phyloP scores from a whole-genome alignment of 2,888 invertebrate genomes.

The Argyresthia albistria region DNA sequence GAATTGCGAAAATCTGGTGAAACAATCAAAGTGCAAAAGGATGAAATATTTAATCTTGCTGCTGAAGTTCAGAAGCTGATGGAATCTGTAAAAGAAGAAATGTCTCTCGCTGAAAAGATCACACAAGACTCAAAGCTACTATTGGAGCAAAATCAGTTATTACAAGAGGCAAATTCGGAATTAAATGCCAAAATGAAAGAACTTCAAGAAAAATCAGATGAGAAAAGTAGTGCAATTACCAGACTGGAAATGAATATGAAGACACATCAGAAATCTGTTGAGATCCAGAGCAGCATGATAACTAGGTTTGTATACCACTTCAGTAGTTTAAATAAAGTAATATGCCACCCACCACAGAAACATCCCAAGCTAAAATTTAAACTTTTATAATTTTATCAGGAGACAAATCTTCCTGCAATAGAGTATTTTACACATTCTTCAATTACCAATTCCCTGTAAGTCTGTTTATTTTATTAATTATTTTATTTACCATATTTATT shows the following conservation, averaged over 20 bases:
- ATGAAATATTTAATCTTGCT: constrained; percentile 42
- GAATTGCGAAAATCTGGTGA: constrained; percentile 43
- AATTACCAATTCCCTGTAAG: no score
- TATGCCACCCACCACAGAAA: no score
- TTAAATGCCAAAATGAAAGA: constrained; percentile 14
- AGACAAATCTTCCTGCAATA: no score
- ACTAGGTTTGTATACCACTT: constrained; percentile 40
- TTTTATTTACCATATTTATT: no score
- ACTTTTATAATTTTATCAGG: no score
- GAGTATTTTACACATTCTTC: no score
- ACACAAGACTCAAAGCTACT: no score
- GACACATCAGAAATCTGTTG: constrained; percentile 52
- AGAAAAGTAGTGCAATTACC: background rate
- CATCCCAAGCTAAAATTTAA: no score
- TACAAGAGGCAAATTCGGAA: constrained; percentile 21
- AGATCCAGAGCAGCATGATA: constrained; percentile 53
- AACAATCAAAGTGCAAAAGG: constrained; percentile 36
- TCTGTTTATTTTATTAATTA: no score
- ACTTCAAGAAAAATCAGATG: constrained; percentile 36
- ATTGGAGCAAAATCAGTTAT: no score
- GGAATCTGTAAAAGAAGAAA: constrained; percentile 39
- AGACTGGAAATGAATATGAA: constrained; percentile 36
- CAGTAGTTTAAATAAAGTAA: background rate
- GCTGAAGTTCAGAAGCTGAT: constrained; percentile 41
- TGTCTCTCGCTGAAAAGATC: constrained; percentile 34